phyloP scores from a whole-genome alignment of 2,113 vertebrate species.

The Diadophis punctatus region DNA sequence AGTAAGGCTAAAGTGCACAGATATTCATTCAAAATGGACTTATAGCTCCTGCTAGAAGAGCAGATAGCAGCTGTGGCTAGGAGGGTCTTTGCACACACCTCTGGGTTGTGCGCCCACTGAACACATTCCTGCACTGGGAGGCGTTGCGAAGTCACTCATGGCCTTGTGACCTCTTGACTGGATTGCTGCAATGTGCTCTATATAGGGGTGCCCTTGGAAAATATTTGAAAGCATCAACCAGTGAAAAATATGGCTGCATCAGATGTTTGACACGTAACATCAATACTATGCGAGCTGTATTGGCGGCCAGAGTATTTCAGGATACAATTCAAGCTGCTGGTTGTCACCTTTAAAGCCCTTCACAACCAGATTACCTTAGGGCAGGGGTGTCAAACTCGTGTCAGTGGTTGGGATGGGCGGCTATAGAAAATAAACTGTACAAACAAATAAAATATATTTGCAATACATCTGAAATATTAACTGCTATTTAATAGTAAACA shows the following conservation, averaged over 20 bases:
- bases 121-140: neutral
- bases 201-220: neutral
- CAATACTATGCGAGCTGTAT: too few species aligned
- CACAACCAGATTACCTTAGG: neutral
- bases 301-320: neutral
- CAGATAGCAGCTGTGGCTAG: neutral
- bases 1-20: neutral
- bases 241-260: neutral
- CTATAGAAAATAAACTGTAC: neutral
- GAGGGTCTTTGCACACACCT: neutral
- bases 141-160: neutral
- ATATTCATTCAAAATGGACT: neutral
- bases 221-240: neutral
- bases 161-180: neutral
- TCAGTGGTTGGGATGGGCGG: neutral
- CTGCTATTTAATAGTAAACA: conserved; percentile 39
- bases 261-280: neutral
- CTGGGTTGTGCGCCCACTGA: neutral
- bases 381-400: neutral
- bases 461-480: conserved; percentile 15
- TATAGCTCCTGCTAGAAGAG: neutral
- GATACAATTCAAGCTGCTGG: neutral
- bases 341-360: neutral
- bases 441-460: neutral
- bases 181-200: neutral